Evolutionary conservation across 2,888 invertebrate species (phyloP).

Genomic region (Synanthedon myopaeformis): DNA sequence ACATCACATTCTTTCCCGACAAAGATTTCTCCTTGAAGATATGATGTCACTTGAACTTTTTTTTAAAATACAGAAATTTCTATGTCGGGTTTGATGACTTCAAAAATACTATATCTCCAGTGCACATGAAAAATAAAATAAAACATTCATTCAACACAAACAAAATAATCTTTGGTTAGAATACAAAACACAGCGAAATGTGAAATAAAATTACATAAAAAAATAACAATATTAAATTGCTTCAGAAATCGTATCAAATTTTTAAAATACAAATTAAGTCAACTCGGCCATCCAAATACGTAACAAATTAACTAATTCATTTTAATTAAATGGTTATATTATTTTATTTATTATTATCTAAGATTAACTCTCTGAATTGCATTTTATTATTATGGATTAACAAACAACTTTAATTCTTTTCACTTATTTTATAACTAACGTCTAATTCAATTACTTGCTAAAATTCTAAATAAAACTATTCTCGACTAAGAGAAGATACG

Average conservation of each 20-base stretch:
- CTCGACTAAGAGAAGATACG: slow-evolving; percentile 43
- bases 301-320: slow-evolving; percentile 31
- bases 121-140: neutral
- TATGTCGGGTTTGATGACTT: slow-evolving; percentile 12
- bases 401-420: slow-evolving; percentile 61
- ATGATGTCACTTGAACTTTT: too few relatives aligned
- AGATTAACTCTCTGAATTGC: slow-evolving; percentile 68
- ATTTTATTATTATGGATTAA: slow-evolving; percentile 61
- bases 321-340: slow-evolving; percentile 52
- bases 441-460: slow-evolving; percentile 48
- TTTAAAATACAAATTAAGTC: slow-evolving; percentile 10
- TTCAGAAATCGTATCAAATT: slow-evolving; percentile 18
- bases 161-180: slow-evolving; percentile 25
- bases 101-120: slow-evolving; percentile 6
- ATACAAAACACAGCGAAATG: slow-evolving; percentile 24
- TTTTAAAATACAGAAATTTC: too few relatives aligned
- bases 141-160: slow-evolving; percentile 5
- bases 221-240: slow-evolving; percentile 5
- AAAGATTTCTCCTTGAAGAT: too few relatives aligned
- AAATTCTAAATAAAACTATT: slow-evolving; percentile 45
- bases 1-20: too few relatives aligned
- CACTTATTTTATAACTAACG: slow-evolving; percentile 39
- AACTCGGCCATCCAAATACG: slow-evolving; percentile 37
- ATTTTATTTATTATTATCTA: slow-evolving; percentile 41
- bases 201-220: slow-evolving; percentile 19